Evolutionary conservation across 2,113 vertebrate genomes (phyloP).

Genomic region (Tor tambroides): DNA sequence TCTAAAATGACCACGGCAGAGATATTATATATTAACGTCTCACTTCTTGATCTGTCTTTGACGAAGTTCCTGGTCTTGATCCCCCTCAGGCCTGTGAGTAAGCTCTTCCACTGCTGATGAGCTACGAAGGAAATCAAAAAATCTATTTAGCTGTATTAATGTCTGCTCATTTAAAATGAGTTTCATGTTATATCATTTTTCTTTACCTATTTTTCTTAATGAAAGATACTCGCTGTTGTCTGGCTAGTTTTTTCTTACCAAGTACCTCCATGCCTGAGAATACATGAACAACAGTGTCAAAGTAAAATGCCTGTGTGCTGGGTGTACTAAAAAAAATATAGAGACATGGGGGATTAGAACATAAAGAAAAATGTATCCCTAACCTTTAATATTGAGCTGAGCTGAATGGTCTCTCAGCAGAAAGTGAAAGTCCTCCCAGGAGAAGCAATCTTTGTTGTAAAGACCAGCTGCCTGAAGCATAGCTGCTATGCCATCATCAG

Average conservation of each 20-base stretch:
- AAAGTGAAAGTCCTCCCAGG: constrained; percentile 94
- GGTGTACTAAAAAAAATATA: neutral
- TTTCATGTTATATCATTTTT: no score
- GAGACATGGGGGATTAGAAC: neutral
- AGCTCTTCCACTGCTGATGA: constrained; percentile 42
- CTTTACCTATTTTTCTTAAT: constrained; percentile 74
- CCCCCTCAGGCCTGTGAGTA: constrained; percentile 54
- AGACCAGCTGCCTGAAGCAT: constrained; percentile 87
- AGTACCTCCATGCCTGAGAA: constrained; percentile 80
- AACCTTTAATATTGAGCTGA: constrained; percentile 86
- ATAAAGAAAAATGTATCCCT: constrained; percentile 12
- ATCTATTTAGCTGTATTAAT: neutral
- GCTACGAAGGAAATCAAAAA: constrained; percentile 17
- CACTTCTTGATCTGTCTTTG: constrained; percentile 79
- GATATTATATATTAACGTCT: constrained; percentile 44
- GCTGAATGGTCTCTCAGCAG: constrained; percentile 87
- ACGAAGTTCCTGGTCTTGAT: constrained; percentile 73
- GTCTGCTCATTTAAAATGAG: neutral
- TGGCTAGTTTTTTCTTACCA: constrained; percentile 74
- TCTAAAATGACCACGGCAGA: neutral
- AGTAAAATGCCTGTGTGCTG: neutral
- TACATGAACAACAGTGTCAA: neutral
- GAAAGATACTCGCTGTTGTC: constrained; percentile 83
- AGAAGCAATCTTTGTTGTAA: constrained; percentile 83
- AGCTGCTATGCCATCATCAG: constrained; percentile 86